Percentiles rank a stretch among this genome's conserved stretches.
These are phyloP conservation scores for Calameuta idolon DNA, from an alignment of 2,888 invertebrate genomes.

Conservation along the genomic window DNA sequence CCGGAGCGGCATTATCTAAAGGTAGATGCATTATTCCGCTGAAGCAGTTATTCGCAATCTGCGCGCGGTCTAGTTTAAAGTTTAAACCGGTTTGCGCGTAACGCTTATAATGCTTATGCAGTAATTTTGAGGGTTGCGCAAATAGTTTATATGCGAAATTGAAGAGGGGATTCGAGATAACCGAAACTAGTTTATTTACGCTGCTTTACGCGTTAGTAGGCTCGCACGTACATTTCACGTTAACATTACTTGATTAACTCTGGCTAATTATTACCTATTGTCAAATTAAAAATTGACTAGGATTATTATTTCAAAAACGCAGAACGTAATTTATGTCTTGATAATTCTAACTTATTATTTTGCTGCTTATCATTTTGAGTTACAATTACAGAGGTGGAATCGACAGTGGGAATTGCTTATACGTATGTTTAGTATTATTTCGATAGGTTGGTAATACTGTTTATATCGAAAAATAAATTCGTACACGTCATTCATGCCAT, in stretches of 20 bases:
- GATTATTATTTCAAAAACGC: not conserved
- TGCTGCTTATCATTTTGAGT: too few relatives aligned
- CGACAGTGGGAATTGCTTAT: not conserved
- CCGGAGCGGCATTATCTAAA: constrained; percentile 28
- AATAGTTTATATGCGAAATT: constrained; percentile 43
- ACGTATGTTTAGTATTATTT: not conserved
- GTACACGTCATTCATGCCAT: too few relatives aligned
- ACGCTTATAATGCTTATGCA: constrained; percentile 41
- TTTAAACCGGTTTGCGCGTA: constrained; percentile 23
- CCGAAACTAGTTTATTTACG: constrained; percentile 1
- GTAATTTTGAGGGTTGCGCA: constrained; percentile 47
- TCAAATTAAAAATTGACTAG: not conserved
- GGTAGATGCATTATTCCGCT: constrained; percentile 34
- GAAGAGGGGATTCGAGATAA: constrained; percentile 8
- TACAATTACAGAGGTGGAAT: not conserved
- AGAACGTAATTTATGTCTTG: not conserved
- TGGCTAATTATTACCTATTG: not conserved
- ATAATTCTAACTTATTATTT: too few relatives aligned
- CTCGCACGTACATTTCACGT: not conserved
- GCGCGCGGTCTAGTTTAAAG: constrained; percentile 22
- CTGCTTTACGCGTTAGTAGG: constrained; percentile 2
- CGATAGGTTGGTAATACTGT: not conserved
- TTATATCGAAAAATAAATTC: not conserved
- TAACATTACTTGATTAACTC: not conserved
- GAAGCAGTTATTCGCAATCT: constrained; percentile 31